A percentile compares a stretch with the other conserved stretches of the same genome.
phyloP scores from a whole-genome alignment of 1,140 invertebrate species.

The Anoplophora glabripennis region DNA sequence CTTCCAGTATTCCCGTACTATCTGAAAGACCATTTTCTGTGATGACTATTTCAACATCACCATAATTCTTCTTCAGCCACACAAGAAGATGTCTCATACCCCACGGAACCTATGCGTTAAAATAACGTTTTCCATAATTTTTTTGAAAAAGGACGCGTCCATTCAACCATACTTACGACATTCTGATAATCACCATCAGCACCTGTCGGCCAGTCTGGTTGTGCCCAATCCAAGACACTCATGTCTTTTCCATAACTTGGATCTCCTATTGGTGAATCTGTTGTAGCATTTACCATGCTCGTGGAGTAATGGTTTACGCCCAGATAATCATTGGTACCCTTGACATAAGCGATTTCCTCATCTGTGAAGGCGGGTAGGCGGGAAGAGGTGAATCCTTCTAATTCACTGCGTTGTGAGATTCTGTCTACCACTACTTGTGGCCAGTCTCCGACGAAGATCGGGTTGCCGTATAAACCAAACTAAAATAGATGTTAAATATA shows the following conservation, averaged over 20 bases:
- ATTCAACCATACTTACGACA: too few species aligned
- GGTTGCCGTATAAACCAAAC: constrained; percentile 45
- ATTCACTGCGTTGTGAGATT: constrained; percentile 47
- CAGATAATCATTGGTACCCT: constrained; percentile 36
- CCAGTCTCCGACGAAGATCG: constrained; percentile 56
- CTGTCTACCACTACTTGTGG: constrained; percentile 50
- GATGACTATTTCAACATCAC: constrained; percentile 21
- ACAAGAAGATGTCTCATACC: constrained; percentile 33
- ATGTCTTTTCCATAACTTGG: too few species aligned
- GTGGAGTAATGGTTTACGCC: constrained; percentile 20
- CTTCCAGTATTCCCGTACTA: constrained; percentile 44
- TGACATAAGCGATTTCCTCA: constrained; percentile 46
- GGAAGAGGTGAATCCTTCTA: constrained; percentile 47
- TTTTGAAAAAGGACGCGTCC: too few species aligned
- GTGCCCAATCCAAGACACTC: too few species aligned
- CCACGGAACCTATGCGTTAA: constrained; percentile 17
- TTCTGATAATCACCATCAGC: too few species aligned
- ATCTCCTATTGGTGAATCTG: neutral
- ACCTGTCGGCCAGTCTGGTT: too few species aligned
- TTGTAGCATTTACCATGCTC: too few species aligned
- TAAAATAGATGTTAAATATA: too few species aligned
- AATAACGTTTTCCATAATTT: too few species aligned
- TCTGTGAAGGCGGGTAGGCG: constrained; percentile 51
- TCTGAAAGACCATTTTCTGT: constrained; percentile 28
- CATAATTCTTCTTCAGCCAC: constrained; percentile 26